Base-by-base conservation (phyloP, 2,797 vertebrate genomes). In the Tarsius wallacei region DNA sequence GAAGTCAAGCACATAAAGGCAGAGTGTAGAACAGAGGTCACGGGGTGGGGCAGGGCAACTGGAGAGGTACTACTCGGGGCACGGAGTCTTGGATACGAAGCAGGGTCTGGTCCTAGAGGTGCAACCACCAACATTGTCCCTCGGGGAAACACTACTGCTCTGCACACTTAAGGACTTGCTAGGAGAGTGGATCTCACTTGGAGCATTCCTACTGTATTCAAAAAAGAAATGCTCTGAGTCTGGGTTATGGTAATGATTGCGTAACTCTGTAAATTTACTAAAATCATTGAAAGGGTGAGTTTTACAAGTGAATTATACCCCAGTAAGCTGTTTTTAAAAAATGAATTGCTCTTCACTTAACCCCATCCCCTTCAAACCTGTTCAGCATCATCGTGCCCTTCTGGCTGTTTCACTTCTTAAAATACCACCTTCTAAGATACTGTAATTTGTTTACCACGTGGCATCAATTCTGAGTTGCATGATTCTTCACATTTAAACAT, bases 171-270 rank as follows among this genome's bases (percentile, higher is more conserved):
- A 57, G 91, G 70, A 47, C 49, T 12, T 36, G 59, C 61, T 88
- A n/a, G 64, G 36, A 76, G 22, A 12, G 16, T 55, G 12, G 51
- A 63, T 57, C 28, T 68, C 77, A 31, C 78, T 47, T 36, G 61
- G 66, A 51, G 42, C 26, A n/a, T 21, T 78, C n/a, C 51, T 81
- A 36, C 42, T 36, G 53, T 53, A 59, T 64, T 53, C 57, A 91
- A 87, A 87, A 66, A 59, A 17, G 17, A 77, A 86, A 84, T 36
- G 6, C 10, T 88, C 74, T 89, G 86, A 91, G 86, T 90, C 21
- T 66, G 78, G 59, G 73, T 33, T 31, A 26, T 55, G 61, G 28
- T 53, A 68, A 86, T 53, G 9, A 78, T 89, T 83, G 3, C 24
- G 7, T 64, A 89, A 64, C 15, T 51, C 33, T 53, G 8, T 47